Base-by-base conservation (phyloP, 1,140 invertebrate genomes). In the Leguminivora glycinivorella region DNA sequence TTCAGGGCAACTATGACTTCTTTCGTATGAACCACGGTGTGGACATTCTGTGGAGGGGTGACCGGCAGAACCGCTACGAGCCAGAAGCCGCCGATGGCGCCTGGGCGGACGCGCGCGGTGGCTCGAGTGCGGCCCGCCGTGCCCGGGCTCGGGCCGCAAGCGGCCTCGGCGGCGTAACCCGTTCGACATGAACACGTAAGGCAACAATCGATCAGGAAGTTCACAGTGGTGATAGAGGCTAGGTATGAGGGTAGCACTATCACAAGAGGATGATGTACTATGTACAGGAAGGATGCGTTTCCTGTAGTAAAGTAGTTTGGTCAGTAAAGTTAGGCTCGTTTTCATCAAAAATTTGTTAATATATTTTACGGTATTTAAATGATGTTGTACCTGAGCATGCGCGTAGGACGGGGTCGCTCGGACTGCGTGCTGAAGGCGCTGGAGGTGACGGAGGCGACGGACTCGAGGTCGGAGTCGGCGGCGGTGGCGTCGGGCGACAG, bases 371-470 rank as follows among this genome's bases (percentile, higher is more conserved):
- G 26, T 25, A 56, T 17, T 9, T 69, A 56, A 25, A 60, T 70
- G 67, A 52, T 69, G 66, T 67, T 38, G 72, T 87, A 91, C 89
- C 89, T 90, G 71, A 91, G 83, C 89, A 90, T 91, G 24, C 89
- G 82, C 3, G 95, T 96, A 68, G 95, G 95, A 73, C 96, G 93
- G 14, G 96, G 96, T 79, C 96, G 92, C 92, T 98, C 97, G 77
- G 96, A 97, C 90, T 98, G 97, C 70, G 97, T 98, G 78, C 96
- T 97, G 90, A 98, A 97, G 82, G 97, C 96, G 93, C 96, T 97
- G 82, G 96, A 97, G 56, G 96, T 96, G 70, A 97, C 95, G 58
- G 95, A 96, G 56, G 94, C 95, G 69, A 97, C 96, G 79, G 96
- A 97, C 91, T 98, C 97, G 92, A 98, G 96, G 85, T 98, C 97